phyloP scores from a whole-genome alignment of 2,888 invertebrate species.

The Autographa pulchrina region DNA sequence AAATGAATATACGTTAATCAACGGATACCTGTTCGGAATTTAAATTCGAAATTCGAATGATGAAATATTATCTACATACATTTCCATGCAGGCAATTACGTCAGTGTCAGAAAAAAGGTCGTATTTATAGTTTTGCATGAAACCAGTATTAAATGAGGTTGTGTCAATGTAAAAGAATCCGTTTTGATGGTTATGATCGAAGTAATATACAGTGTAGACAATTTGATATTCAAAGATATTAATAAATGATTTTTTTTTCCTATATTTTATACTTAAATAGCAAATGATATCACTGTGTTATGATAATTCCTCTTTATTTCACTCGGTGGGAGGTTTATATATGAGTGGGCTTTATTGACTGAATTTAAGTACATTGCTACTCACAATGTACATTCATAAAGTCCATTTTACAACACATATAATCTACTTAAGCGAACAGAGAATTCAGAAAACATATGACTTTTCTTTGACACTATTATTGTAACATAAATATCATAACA shows the following conservation, averaged over 20 bases:
- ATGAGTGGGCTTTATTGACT: background rate
- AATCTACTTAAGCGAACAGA: background rate
- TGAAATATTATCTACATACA: slow-evolving; percentile 19
- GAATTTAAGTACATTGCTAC: background rate
- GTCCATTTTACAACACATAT: background rate
- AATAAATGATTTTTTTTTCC: background rate
- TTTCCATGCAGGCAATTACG: slow-evolving; percentile 28
- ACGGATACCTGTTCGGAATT: background rate
- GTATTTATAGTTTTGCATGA: slow-evolving; percentile 35
- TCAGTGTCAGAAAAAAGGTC: slow-evolving; percentile 25
- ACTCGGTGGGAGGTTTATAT: background rate
- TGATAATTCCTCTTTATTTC: background rate
- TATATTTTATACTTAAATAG: background rate
- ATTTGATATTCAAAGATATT: background rate
- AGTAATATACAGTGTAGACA: slow-evolving; percentile 9
- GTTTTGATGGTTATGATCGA: slow-evolving; percentile 3
- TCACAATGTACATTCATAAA: background rate
- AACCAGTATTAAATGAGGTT: slow-evolving; percentile 20
- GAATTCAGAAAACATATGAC: background rate
- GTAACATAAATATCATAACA: no score
- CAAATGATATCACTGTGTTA: background rate
- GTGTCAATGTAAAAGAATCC: slow-evolving; percentile 8
- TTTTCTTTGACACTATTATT: background rate
- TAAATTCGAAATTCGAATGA: slow-evolving; percentile 3
- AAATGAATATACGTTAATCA: background rate